Base-by-base conservation (phyloP, 1,140 invertebrate species). In the Callitettix versicolor region DNA sequence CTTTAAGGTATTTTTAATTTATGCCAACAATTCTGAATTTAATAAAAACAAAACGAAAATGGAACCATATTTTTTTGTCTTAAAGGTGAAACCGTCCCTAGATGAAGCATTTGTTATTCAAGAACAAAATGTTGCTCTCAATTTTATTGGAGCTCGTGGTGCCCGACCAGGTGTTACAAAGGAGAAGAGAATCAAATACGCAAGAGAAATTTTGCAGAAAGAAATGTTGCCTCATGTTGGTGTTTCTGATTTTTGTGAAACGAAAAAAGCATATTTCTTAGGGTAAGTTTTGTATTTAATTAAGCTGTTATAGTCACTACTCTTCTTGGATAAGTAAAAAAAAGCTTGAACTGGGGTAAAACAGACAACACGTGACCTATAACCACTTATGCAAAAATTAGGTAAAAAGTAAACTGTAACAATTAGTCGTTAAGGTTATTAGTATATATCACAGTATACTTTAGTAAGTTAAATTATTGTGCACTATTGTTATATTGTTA, bases 51-150 rank as follows among this genome's bases (percentile, higher is more conserved):
- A n/a, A n/a, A n/a, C n/a, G n/a, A n/a, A n/a, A n/a, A n/a, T n/a
- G n/a, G n/a, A n/a, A n/a, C n/a, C n/a, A n/a, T n/a, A n/a, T 42
- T 34, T 26, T 26, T 41, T 34, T 49, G 26, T 15, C n/a, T 61
- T 60, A 26, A 43, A 67, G 66, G 65, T 91, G 0, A 99, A 99
- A 71, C 96, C 96, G 3, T 98, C 94, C 0, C 73, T 99, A 42
- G 96, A 99, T 74, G 96, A 99, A 76, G 96, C 96, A 43, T 98
- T 99, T 74, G 96, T 99, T 0, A 95, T 99, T 65, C 95, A 98
- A 75, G 95, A 99, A 71, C 95, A 99, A 70, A 95, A 93, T 75
- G 92, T 99, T 3, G 96, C 96, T 14, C 71, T 98, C 12, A 98
- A 98, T 71, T 99, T 99, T 62, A 99, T 99, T 66, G 96, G 96